Evolutionary conservation across 2,797 vertebrate species (phyloP).

Genomic region (Odontamblyopus rebecca): DNA sequence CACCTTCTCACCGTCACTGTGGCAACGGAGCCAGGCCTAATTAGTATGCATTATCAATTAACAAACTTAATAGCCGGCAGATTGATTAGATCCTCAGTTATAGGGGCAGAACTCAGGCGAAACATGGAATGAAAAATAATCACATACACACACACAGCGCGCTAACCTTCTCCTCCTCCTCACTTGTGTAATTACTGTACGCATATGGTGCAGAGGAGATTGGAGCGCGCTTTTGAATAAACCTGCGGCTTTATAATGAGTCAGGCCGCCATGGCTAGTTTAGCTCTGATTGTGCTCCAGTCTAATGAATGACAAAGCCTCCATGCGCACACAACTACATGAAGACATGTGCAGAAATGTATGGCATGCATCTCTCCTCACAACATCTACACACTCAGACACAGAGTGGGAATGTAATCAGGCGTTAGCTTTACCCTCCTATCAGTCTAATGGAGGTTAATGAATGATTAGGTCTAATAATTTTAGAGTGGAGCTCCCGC

Average conservation of each 20-base stretch:
- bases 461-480: conserved; percentile 77
- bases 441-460: conserved; percentile 78
- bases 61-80: conserved; percentile 99
- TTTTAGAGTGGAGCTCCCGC: conserved; percentile 69
- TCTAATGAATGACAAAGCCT: conserved; percentile 79
- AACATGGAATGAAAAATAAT: conserved; percentile 98
- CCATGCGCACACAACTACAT: conserved; percentile 32
- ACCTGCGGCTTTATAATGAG: conserved; percentile 82
- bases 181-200: conserved; percentile 93
- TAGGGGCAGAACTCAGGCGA: conserved; percentile 99
- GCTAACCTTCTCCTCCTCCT: conserved; percentile 81
- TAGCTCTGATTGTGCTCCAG: conserved; percentile 80
- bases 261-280: conserved; percentile 82
- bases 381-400: conserved; percentile 16
- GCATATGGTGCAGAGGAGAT: conserved; percentile 92
- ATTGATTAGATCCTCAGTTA: conserved; percentile 99
- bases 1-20: conserved; percentile 97
- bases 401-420: conserved; percentile 66
- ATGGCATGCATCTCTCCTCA: conserved; percentile 31
- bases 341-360: conserved; percentile 43
- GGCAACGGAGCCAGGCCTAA: conserved; percentile 98
- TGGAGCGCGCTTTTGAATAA: conserved; percentile 88
- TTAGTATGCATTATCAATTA: conserved; percentile 99
- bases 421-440: conserved; percentile 75
- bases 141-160: conserved; percentile 68